Evolutionary conservation across 2,797 vertebrate genomes (phyloP).

Genomic region (Parauchenoglanis ngamensis): DNA sequence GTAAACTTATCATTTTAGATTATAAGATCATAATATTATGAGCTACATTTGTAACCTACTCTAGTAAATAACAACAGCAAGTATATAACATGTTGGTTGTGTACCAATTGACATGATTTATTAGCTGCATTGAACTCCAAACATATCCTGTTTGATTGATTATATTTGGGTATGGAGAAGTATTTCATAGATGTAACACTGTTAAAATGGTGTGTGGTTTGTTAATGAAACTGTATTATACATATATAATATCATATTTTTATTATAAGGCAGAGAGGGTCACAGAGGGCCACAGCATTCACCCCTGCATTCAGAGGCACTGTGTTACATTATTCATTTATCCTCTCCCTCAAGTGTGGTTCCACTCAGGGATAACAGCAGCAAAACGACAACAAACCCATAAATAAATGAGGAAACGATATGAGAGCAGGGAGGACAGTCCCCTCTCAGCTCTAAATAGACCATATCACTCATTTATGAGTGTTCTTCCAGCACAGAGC

Average conservation of each 20-base stretch:
- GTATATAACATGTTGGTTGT: not conserved
- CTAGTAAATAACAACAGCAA: not conserved
- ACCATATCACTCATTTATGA: slow-evolving; percentile 41
- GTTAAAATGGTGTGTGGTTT: not conserved
- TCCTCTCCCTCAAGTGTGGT: not conserved
- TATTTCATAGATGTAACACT: not conserved
- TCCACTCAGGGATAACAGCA: slow-evolving; percentile 17
- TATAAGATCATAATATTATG: not conserved
- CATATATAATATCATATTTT: not conserved
- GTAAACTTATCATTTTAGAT: not conserved
- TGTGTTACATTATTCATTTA: slow-evolving; percentile 33
- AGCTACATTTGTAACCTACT: not conserved
- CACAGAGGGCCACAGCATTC: not conserved
- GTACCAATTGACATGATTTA: not conserved
- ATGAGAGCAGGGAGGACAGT: slow-evolving; percentile 23
- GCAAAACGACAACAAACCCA: slow-evolving; percentile 32
- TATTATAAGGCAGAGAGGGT: not conserved
- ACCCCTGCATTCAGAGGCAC: not conserved
- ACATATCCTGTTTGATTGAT: not conserved
- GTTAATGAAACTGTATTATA: not conserved
- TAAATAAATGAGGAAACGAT: slow-evolving; percentile 33
- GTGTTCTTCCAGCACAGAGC: not conserved
- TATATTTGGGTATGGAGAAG: not conserved
- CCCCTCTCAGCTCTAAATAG: slow-evolving; percentile 29
- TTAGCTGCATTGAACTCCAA: not conserved